phyloP scores from a whole-genome alignment of 23 tunicate species.

The Styela plicata region DNA sequence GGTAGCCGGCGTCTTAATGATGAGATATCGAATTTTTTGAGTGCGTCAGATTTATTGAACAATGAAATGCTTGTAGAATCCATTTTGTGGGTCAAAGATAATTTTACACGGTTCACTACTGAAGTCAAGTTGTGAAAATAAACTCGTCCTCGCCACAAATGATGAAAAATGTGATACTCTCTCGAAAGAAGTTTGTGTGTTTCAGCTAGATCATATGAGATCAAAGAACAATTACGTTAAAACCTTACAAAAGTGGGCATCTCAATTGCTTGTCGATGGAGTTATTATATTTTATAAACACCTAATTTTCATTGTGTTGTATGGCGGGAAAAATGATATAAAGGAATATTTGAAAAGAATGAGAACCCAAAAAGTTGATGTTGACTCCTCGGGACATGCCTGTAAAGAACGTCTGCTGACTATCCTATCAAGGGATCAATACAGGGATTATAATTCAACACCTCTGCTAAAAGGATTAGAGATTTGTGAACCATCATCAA shows the following conservation, averaged over 20 bases:
- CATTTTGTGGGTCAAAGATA: constrained; percentile 35
- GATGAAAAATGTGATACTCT: too few species aligned
- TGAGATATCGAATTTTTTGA: not conserved
- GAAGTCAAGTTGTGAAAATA: not conserved
- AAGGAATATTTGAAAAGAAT: constrained; percentile 30
- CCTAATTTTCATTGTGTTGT: constrained; percentile 34
- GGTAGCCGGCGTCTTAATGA: not conserved
- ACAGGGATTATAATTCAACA: too few species aligned
- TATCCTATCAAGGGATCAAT: constrained; percentile 8
- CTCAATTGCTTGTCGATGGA: constrained; percentile 24
- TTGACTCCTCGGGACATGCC: constrained; percentile 46
- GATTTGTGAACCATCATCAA: too few species aligned
- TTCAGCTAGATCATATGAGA: constrained; percentile 67
- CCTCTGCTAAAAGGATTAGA: too few species aligned
- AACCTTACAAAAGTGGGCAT: constrained; percentile 24
- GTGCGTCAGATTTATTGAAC: not conserved
- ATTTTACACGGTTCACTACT: not conserved
- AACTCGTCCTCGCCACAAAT: too few species aligned
- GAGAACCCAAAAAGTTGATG: constrained; percentile 49
- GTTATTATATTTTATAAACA: constrained; percentile 25
- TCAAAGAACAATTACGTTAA: constrained; percentile 30
- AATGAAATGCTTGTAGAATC: constrained; percentile 30
- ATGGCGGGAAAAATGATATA: constrained; percentile 11
- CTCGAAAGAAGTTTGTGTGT: not conserved
- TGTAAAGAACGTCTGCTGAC: constrained; percentile 73